A percentile compares a stretch with the other conserved stretches of the same genome.
These are phyloP conservation scores for Ischnura elegans DNA, from an alignment of 2,888 invertebrate species.

Conservation along the genomic window DNA sequence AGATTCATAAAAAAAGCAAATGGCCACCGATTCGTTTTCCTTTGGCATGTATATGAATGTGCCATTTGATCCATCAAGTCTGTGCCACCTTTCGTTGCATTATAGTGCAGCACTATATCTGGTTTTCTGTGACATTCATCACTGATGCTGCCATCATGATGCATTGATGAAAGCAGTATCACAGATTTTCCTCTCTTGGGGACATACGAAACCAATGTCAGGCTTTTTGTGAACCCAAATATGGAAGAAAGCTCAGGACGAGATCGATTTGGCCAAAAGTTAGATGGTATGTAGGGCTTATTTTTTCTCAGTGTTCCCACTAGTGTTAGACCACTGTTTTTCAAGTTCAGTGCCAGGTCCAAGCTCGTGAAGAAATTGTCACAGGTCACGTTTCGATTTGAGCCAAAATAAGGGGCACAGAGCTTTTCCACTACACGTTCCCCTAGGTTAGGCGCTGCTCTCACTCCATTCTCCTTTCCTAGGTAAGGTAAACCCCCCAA, in stretches of 20 bases:
- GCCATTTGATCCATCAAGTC: slow-evolving; percentile 25
- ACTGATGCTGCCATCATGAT: slow-evolving; percentile 5
- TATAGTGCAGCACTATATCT: neutral
- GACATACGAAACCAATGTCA: slow-evolving; percentile 16
- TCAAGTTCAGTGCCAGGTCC: neutral
- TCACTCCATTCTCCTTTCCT: too few relatives aligned
- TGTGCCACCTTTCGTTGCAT: neutral
- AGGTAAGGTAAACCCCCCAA: too few relatives aligned
- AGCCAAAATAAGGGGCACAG: neutral
- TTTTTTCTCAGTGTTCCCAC: neutral
- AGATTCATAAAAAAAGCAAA: neutral
- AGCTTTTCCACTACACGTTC: too few relatives aligned
- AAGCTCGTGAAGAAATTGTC: neutral
- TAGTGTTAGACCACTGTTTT: neutral
- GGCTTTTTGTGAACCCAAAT: slow-evolving; percentile 15
- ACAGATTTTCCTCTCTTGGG: slow-evolving; percentile 13
- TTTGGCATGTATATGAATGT: slow-evolving; percentile 30
- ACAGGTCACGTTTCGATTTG: neutral
- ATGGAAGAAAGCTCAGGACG: neutral
- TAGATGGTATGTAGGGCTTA: slow-evolving; percentile 10
- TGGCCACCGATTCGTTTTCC: slow-evolving; percentile 1
- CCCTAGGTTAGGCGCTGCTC: too few relatives aligned
- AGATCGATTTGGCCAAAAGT: neutral
- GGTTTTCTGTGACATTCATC: neutral
- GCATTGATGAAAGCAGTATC: neutral